phyloP scores from a whole-genome alignment of 2,797 vertebrate genomes.

The Meda fulgida region DNA sequence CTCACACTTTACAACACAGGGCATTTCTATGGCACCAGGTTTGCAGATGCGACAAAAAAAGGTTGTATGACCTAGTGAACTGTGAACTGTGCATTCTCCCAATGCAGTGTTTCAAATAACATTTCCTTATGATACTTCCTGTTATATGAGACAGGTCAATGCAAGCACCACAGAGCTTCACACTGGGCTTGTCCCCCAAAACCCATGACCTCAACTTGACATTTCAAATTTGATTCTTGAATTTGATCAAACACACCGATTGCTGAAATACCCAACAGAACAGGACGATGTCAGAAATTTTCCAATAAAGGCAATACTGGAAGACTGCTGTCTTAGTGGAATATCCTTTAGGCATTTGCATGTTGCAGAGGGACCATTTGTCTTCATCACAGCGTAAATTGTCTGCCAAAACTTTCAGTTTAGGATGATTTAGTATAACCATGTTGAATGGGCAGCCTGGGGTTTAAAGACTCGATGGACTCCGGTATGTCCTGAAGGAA shows the following conservation, averaged over 20 bases:
- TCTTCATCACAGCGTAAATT: conserved; percentile 14
- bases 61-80: neutral
- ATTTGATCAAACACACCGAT: neutral
- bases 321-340: neutral
- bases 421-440: conserved; percentile 50
- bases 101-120: neutral
- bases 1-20: neutral
- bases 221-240: conserved; percentile 31
- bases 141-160: conserved; percentile 4
- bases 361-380: conserved; percentile 34
- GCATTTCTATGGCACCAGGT: neutral
- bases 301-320: conserved; percentile 26
- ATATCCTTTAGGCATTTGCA: conserved; percentile 8
- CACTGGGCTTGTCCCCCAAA: conserved; percentile 30
- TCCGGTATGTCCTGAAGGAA: conserved; percentile 29
- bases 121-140: neutral
- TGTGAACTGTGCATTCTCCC: neutral
- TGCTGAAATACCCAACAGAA: conserved; percentile 37
- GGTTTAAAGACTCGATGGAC: conserved; percentile 17
- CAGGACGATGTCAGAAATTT: neutral
- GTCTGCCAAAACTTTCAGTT: conserved; percentile 27
- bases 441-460: conserved; percentile 28
- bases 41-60: neutral
- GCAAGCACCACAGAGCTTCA: conserved; percentile 12
- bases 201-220: conserved; percentile 29